A percentile compares a stretch with the other conserved stretches of the same genome.
phyloP scores from a whole-genome alignment of 1,140 invertebrate species.

The Nautilus pompilius region DNA sequence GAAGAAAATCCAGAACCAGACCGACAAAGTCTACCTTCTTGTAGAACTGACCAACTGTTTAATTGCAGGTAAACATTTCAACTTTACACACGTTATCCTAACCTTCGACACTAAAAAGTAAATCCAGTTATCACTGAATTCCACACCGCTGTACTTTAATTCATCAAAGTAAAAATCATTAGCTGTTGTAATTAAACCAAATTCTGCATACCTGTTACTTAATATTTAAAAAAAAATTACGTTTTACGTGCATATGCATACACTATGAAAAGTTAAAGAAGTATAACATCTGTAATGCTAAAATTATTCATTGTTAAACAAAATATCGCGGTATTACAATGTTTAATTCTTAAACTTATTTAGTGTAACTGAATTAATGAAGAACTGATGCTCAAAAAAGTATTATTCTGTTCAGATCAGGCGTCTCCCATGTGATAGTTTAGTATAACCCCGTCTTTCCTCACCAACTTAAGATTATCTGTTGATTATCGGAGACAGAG shows the following conservation, averaged over 20 bases:
- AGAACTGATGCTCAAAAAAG: no score
- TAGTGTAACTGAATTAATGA: no score
- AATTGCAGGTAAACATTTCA: slow-evolving; percentile 37
- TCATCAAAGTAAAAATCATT: background rate
- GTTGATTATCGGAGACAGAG: no score
- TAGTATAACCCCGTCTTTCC: background rate
- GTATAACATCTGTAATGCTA: no score
- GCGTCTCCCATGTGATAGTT: background rate
- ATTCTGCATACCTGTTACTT: background rate
- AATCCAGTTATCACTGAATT: background rate
- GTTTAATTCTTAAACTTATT: no score
- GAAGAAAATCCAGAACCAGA: slow-evolving; percentile 58
- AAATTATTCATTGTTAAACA: no score
- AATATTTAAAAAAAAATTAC: background rate
- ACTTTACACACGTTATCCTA: background rate
- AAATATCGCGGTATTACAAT: no score
- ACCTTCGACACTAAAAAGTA: background rate
- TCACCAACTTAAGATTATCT: background rate
- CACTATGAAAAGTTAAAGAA: no score
- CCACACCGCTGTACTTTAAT: background rate
- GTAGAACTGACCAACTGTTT: slow-evolving; percentile 65
- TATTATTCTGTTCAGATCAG: no score
- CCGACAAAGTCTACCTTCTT: slow-evolving; percentile 61
- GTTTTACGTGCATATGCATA: background rate
- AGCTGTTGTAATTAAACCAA: background rate